A percentile compares a stretch with the other conserved stretches of the same genome.
Evolutionary conservation across 2,888 invertebrate genomes (phyloP).

Genomic region (Lepidochrysops patricia): DNA sequence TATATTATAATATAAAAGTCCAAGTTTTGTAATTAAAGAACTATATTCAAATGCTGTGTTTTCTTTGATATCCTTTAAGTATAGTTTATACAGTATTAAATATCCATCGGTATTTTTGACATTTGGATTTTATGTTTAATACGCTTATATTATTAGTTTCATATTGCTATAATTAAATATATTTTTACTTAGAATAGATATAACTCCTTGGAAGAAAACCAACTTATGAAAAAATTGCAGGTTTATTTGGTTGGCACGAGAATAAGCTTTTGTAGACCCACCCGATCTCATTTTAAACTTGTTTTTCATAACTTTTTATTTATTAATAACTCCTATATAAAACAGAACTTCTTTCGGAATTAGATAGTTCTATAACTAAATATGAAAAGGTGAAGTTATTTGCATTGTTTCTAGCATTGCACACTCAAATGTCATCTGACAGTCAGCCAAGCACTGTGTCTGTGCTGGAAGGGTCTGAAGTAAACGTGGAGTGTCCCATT

Average conservation of each 20-base stretch:
- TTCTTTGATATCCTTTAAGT: background rate
- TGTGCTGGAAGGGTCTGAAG: slow-evolving; percentile 39
- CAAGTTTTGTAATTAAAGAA: background rate
- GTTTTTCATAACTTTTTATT: no score
- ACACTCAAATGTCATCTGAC: slow-evolving; percentile 1
- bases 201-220: no score
- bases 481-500: slow-evolving; percentile 44
- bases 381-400: background rate
- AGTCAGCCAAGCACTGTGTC: slow-evolving; percentile 32
- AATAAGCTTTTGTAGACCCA: no score
- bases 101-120: background rate
- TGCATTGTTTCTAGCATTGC: background rate
- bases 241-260: no score
- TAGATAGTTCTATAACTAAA: background rate
- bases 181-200: no score
- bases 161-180: no score
- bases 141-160: background rate
- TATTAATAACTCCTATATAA: background rate
- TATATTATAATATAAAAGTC: no score
- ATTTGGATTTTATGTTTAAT: background rate
- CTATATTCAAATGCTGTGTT: background rate
- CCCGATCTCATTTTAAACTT: no score
- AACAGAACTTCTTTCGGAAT: no score
- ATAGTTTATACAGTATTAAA: background rate
- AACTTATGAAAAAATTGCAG: no score